phyloP scores from a whole-genome alignment of 2,797 vertebrate species.

The Margarornis squamiger region DNA sequence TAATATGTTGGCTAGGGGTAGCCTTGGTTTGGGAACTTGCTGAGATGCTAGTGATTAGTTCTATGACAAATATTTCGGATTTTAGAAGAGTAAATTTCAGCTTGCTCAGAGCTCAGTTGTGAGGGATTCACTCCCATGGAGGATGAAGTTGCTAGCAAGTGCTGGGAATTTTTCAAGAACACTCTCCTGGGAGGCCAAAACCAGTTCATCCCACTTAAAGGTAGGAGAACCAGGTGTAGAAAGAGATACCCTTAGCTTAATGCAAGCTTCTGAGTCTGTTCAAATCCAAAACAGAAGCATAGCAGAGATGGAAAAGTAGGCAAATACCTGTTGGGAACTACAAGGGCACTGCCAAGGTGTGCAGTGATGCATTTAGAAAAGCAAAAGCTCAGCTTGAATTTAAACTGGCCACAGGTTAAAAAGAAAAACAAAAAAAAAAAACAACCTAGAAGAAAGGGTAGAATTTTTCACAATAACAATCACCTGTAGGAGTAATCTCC shows the following conservation, averaged over 20 bases:
- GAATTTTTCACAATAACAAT: neutral
- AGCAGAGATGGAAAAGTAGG: neutral
- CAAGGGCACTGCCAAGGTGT: neutral
- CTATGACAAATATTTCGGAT: neutral
- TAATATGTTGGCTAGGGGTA: neutral
- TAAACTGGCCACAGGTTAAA: neutral
- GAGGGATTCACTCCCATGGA: neutral
- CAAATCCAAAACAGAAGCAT: neutral
- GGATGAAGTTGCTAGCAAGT: neutral
- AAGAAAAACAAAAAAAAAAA: neutral
- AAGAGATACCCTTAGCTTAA: neutral
- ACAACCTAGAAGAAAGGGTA: neutral
- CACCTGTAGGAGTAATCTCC: neutral
- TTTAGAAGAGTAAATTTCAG: neutral
- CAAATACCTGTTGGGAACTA: neutral
- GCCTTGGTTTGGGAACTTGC: neutral
- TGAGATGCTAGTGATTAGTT: neutral
- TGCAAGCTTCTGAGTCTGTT: neutral
- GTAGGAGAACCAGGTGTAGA: neutral
- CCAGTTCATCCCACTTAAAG: neutral
- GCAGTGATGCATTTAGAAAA: neutral
- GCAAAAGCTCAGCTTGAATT: neutral
- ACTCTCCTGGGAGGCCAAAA: neutral
- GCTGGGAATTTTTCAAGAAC: neutral
- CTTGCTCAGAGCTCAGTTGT: neutral